Base-by-base conservation (phyloP, 2,113 vertebrate genomes). In the Atherinomorus stipes region DNA sequence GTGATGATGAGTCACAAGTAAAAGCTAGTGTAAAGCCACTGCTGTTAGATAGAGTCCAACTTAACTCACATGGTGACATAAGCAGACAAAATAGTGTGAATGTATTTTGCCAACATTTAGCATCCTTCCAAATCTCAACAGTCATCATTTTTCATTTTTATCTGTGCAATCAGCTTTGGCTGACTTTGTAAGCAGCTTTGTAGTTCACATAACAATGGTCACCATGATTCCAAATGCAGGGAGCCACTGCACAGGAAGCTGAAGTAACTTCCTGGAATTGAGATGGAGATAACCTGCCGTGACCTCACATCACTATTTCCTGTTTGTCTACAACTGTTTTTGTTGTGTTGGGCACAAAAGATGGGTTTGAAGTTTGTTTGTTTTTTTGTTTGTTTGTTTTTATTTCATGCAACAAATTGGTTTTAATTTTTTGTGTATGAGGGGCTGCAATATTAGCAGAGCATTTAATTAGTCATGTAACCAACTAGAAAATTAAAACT, bases 221-320 rank as follows among this genome's bases (percentile, higher is more conserved):
- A 22, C 21, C 23, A 6, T 38, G 60, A 66, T 44, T 69, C 67
- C 57, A 61, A 31, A 71, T 61, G 38, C 74, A 49, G 64, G 62
- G 62, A 74, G 74, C 63, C 65, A 25, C 71, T 71, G 18, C 52
- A 60, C 85, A 91, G 93, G 92, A 94, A 93, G 80, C 68, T 88
- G 79, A 80, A 74, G 72, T 91, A 87, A 92, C 83, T 83, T 93
- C 93, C 93, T 90, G 68, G 74, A 78, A 92, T 92, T 91, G 79
- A 92, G 71, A 54, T 80, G 66, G 71, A 15, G 84, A 85, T 83
- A 88, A 71, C 67, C 58, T 50, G 12, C 16, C 0, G 1, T 60
- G 76, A 85, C 49, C 79, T 71, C 64, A 74, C 64, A 21, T 60
- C 56, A 69, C 49, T 18, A 37, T 74, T 89, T 93, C 90, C 91